Base-by-base conservation (phyloP, 2,797 vertebrate genomes). In the Melanitta fusca region DNA sequence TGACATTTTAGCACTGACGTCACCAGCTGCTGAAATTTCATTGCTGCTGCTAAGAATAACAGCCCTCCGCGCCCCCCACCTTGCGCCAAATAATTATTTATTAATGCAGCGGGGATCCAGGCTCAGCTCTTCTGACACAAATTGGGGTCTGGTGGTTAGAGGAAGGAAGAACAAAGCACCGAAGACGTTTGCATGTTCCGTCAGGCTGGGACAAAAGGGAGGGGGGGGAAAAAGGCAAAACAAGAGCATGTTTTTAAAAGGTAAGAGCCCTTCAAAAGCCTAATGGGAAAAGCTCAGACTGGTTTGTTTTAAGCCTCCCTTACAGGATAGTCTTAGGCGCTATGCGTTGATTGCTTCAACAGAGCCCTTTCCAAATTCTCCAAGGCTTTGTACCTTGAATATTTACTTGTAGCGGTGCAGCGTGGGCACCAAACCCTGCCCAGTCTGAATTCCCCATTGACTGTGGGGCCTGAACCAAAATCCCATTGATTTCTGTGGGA, bases 1-100 rank as follows among this genome's bases (percentile, higher is more conserved):
- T 97, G 97, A 97, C 97, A 97, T 97, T 97, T 97, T 85, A 93
- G 95, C 90, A 96, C 96, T 91, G 80, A 96, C 96, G 95, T 97
- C 97, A 97, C 89, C 87, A 96, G 95, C 94, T 80, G 91, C 91
- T 95, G 92, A 96, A 95, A 97, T 97, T 97, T 97, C 95, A 96
- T 96, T 96, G 95, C 97, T 96, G 92, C 72, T 84, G 90, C 97
- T 97, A 97, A 97, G 96, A 97, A 97, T 97, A 97, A 96, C 94
- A 95, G 82, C 79, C 90, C 82, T 95, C 85, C 36, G 96, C 92
- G 92, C 74, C 92, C 86, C 91, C 89, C 91, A 91, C 82, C 82
- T 95, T 86, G 74, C 75, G 82, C 88, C 80, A 73, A 96, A 96
- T 95, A 94, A 89, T 95, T 91, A 92, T 93, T 95, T 90, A 91